These are phyloP conservation scores for Gulo gulo DNA, from an alignment of 2,113 vertebrate species.

Conservation along the genomic window DNA sequence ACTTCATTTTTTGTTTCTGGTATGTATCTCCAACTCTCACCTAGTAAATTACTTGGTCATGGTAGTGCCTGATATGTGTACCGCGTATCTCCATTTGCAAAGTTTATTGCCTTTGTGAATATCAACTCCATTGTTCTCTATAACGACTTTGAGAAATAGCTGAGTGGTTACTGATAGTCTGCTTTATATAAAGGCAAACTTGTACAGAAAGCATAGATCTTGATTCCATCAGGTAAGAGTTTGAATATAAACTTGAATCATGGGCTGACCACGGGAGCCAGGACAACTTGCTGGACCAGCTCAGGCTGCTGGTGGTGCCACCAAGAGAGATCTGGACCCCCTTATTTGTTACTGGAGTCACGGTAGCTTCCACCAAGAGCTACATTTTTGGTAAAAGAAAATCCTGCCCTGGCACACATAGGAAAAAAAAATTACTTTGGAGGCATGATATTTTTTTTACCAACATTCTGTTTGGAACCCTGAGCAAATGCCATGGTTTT, in stretches of 20 bases:
- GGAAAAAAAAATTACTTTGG: slow-evolving; percentile 17
- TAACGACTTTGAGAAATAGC: background rate
- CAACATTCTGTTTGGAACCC: slow-evolving; percentile 33
- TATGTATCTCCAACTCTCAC: background rate
- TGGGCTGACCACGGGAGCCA: background rate
- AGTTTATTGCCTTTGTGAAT: slow-evolving; percentile 39
- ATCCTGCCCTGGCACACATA: background rate
- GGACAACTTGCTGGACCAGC: background rate
- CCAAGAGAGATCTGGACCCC: background rate
- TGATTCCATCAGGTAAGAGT: background rate
- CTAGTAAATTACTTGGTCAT: background rate
- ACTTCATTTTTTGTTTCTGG: slow-evolving; percentile 21
- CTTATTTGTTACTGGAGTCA: background rate
- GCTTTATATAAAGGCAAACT: background rate
- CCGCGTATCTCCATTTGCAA: background rate
- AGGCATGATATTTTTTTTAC: slow-evolving; percentile 29
- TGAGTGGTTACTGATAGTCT: background rate
- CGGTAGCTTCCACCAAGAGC: background rate
- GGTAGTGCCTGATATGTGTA: slow-evolving; percentile 6
- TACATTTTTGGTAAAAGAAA: slow-evolving; percentile 45
- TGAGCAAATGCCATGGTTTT: slow-evolving; percentile 47
- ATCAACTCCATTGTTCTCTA: background rate
- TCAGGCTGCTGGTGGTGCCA: background rate
- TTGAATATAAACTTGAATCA: background rate
- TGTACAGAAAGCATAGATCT: background rate